A percentile compares a stretch with the other conserved stretches of the same genome.
Conservation (phyloP, 1,140 invertebrate genomes). For the Lepidurus arcticus region DNA sequence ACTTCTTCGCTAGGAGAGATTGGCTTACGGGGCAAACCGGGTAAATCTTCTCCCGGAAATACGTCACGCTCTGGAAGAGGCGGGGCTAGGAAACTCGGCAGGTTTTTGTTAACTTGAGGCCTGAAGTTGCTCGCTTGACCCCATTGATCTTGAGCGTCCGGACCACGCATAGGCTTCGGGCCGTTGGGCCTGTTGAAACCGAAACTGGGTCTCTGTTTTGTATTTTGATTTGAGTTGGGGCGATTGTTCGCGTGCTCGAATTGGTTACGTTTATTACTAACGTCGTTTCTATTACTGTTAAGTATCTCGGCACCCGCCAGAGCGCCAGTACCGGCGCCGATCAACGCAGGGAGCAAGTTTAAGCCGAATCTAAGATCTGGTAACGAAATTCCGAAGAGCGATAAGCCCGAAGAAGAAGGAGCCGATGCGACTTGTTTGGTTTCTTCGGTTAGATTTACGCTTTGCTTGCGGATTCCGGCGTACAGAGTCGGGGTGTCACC, state of each 20-base stretch:
- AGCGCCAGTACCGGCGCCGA: constrained; percentile 24
- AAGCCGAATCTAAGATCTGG: constrained; percentile 62
- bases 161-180: neutral
- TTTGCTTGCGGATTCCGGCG: constrained; percentile 48
- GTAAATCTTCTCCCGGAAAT: neutral
- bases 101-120: neutral
- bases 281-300: neutral
- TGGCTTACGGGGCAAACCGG: constrained; percentile 20
- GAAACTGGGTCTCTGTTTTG: neutral
- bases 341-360: constrained; percentile 46
- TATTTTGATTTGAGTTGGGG: neutral
- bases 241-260: neutral
- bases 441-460: constrained; percentile 33
- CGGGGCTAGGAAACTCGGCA: constrained; percentile 1
- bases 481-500: constrained; percentile 62
- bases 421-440: constrained; percentile 33
- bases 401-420: constrained; percentile 57
- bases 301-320: constrained; percentile 3
- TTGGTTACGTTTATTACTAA: neutral
- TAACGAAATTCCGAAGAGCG: constrained; percentile 65
- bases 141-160: neutral
- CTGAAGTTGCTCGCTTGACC: neutral
- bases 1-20: neutral
- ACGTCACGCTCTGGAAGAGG: neutral
- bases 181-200: neutral